Conservation (phyloP, 2,797 vertebrate genomes). For the Karalla daura region DNA sequence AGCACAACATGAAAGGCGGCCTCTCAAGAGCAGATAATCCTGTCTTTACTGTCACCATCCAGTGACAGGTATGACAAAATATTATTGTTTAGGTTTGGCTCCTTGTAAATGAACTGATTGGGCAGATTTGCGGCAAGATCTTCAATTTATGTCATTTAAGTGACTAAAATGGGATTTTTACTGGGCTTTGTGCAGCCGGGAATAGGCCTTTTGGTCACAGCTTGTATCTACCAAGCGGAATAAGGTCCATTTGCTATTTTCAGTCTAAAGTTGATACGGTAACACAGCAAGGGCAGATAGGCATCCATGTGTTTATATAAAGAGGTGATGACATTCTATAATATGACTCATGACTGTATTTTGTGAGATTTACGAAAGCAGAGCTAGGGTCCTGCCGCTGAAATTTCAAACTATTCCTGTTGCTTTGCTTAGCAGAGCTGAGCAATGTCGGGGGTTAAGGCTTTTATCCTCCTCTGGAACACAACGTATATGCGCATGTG, state of each 20-base stretch:
- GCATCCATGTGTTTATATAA: constrained; percentile 6
- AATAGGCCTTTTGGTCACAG: neutral
- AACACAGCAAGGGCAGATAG: constrained; percentile 16
- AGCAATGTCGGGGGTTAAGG: constrained; percentile 26
- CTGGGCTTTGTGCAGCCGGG: neutral
- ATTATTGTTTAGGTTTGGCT: neutral
- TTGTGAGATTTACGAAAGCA: constrained; percentile 35
- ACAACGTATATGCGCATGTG: constrained; percentile 53
- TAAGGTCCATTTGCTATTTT: neutral
- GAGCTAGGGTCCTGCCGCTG: constrained; percentile 24
- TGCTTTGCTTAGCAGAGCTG: constrained; percentile 59
- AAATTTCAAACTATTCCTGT: constrained; percentile 44
- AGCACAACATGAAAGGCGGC: constrained; percentile 15
- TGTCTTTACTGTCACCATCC: neutral
- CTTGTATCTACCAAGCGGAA: constrained; percentile 2
- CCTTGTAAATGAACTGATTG: neutral
- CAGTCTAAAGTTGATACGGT: constrained; percentile 6
- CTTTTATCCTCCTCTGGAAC: constrained; percentile 66
- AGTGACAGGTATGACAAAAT: neutral
- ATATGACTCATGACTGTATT: constrained; percentile 44
- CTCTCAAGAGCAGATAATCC: constrained; percentile 7
- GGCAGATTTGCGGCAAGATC: neutral
- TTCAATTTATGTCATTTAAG: constrained; percentile 3
- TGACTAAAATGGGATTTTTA: neutral
- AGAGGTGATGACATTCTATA: constrained; percentile 20